Conservation (phyloP, 2,888 invertebrate genomes). For the Cryptophagus acutangulus region DNA sequence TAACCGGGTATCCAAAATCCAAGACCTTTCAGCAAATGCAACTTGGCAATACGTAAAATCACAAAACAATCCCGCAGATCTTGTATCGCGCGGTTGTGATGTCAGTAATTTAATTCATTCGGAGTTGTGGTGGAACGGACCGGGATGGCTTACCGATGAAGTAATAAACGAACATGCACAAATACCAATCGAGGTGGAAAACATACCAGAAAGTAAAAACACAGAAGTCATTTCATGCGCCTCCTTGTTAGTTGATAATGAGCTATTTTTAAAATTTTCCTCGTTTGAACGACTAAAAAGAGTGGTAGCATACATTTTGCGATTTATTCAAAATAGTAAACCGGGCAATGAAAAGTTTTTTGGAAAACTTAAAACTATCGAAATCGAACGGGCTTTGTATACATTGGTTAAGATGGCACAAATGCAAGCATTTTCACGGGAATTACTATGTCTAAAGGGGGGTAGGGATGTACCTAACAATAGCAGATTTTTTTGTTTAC, state of each 20-base stretch:
- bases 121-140: constrained; percentile 18
- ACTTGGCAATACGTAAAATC: constrained; percentile 19
- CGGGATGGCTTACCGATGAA: not conserved
- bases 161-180: too few relatives aligned
- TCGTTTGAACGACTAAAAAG: not conserved
- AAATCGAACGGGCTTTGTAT: not conserved
- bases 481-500: not conserved
- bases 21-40: constrained; percentile 9
- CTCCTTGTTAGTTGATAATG: too few relatives aligned
- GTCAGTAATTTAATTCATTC: constrained; percentile 14
- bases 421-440: too few relatives aligned
- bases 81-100: constrained; percentile 19
- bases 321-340: not conserved
- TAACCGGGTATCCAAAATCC: constrained; percentile 25
- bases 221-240: too few relatives aligned
- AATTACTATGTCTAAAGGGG: not conserved
- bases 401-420: not conserved
- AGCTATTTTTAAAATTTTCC: too few relatives aligned
- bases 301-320: not conserved
- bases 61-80: constrained; percentile 15
- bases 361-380: not conserved
- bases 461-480: not conserved
- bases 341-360: not conserved
- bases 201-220: too few relatives aligned
- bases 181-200: too few relatives aligned